Percentiles rank a stretch among this genome's conserved stretches.
Conservation (phyloP, 2,113 vertebrate genomes). For the Salvelinus fontinalis region DNA sequence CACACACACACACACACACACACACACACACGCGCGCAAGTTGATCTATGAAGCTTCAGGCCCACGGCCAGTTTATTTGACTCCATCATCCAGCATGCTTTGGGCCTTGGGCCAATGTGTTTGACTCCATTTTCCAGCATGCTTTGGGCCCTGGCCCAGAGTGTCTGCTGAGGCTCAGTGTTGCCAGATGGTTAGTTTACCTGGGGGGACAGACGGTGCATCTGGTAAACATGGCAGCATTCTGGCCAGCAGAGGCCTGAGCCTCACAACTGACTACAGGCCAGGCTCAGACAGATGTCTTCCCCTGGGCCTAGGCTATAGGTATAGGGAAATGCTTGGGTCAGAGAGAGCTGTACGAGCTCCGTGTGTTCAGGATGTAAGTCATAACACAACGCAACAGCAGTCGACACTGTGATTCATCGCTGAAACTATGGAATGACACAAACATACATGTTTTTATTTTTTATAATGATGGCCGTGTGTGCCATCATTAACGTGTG, state of each 20-base stretch:
- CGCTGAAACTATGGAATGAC: too few species aligned
- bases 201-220: slow-evolving; percentile 62
- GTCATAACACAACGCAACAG: slow-evolving; percentile 15
- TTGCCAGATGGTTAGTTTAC: slow-evolving; percentile 63
- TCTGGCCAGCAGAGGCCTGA: slow-evolving; percentile 38
- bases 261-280: slow-evolving; percentile 44
- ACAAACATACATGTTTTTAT: too few species aligned
- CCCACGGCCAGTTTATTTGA: background rate
- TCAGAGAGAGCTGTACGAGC: slow-evolving; percentile 28
- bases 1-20: background rate
- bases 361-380: slow-evolving; percentile 5
- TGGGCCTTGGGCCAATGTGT: too few species aligned
- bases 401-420: background rate
- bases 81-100: background rate
- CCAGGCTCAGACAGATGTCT: slow-evolving; percentile 62
- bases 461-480: too few species aligned
- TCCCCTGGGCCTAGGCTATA: slow-evolving; percentile 38
- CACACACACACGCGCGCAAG: slow-evolving; percentile 15
- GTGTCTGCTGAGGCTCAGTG: slow-evolving; percentile 39
- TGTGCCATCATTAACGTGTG: too few species aligned
- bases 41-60: slow-evolving; percentile 36
- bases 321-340: slow-evolving; percentile 25
- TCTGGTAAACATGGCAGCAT: slow-evolving; percentile 62
- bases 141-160: slow-evolving; percentile 43
- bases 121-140: slow-evolving; percentile 31